Base-by-base conservation (phyloP, 2,888 invertebrate genomes). In the Campoplex nolae region DNA sequence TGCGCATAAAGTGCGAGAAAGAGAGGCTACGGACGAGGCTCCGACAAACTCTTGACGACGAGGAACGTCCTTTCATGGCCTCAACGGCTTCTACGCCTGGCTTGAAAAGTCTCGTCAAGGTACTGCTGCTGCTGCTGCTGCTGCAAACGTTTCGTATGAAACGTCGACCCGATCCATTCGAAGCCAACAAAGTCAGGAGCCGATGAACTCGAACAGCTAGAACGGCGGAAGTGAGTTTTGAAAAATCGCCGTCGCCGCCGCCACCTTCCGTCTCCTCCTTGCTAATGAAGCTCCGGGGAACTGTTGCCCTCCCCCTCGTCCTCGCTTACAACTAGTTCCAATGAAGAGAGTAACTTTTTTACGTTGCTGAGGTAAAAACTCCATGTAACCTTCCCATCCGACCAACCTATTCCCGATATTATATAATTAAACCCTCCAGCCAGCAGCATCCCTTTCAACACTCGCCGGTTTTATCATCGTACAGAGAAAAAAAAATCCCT, bases 261-360 rank as follows among this genome's bases (percentile, higher is more conserved):
- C 58, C 58, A 38, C 38, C 6, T 38, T 74, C 68, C 68, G 74
- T 77, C 82, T 85, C 23, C 23, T 23, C 23, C 23, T 83, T 67
- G 71, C 86, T 88, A 88, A 88, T 88, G 88, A 88, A 88, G 86
- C 88, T 88, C 83, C 58, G 45, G 85, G 88, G 84, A 86, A 84
- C 86, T 79, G 77, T 84, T 76, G 86, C 68, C 76, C 32, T 32
- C 16, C 32, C 62, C 62, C 16, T 13, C 58, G 13, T 4, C 28
- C 62, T 32, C 77, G 48, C 84, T 80, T 79, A 67, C 81, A 86
- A 84, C 79, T 18, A 42, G 11, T 68, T 78, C 80, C 78, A 83
- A 75, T 82, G 68, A 78, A 74, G 77, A 82, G 68, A 65, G 70
- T 54, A 84, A 81, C 62, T 87, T 87, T 78, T 75, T 62, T 51